A percentile compares a stretch with the other conserved stretches of the same genome.
These are phyloP conservation scores for Polia nebulosa DNA, from an alignment of 2,888 invertebrate genomes.

Conservation along the genomic window DNA sequence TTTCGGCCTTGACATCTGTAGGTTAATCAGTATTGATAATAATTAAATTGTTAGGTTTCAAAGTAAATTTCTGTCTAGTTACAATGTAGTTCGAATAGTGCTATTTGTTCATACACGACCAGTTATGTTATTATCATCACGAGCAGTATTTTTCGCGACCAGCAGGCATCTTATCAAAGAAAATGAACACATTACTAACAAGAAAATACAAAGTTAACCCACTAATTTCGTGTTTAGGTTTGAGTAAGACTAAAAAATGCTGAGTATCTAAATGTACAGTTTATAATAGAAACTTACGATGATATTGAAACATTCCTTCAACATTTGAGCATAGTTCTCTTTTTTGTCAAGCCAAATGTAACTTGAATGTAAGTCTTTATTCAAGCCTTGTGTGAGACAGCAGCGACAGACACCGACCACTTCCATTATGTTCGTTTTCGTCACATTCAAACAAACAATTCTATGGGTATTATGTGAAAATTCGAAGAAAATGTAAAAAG, in stretches of 20 bases:
- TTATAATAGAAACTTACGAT: conserved; percentile 71
- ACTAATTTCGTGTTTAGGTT: not conserved
- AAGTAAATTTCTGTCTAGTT: not conserved
- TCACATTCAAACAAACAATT: conserved; percentile 31
- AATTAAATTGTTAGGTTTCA: not conserved
- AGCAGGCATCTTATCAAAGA: not conserved
- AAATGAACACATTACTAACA: not conserved
- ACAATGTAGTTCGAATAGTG: conserved; percentile 18
- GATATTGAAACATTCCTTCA: conserved; percentile 82
- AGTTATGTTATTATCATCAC: not conserved
- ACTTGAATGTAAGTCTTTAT: conserved; percentile 75
- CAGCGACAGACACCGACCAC: conserved; percentile 60
- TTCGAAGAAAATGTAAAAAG: conserved; percentile 5
- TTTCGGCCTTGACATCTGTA: conserved; percentile 26
- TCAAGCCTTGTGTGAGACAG: conserved; percentile 69
- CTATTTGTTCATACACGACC: not conserved
- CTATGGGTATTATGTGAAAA: not conserved
- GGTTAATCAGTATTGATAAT: not conserved
- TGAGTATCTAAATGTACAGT: not conserved
- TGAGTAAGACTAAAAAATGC: not conserved
- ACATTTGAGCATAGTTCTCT: conserved; percentile 81
- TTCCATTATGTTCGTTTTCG: conserved; percentile 50
- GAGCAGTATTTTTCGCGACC: conserved; percentile 8
- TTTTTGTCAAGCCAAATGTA: conserved; percentile 76
- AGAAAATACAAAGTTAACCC: not conserved